phyloP scores from a whole-genome alignment of 2,888 invertebrate species.

The Psococerastis gibbosa region DNA sequence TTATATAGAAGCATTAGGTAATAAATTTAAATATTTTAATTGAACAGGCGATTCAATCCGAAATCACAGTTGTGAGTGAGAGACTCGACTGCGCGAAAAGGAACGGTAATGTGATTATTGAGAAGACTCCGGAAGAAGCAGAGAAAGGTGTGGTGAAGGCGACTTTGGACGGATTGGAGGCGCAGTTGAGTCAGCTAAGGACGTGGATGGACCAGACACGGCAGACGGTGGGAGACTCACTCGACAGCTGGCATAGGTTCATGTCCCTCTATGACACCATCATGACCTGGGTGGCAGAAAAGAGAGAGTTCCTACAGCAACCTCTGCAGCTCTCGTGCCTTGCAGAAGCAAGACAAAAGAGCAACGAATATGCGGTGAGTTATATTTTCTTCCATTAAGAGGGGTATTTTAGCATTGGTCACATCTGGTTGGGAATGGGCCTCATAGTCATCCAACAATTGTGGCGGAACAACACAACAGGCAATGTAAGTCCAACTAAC shows the following conservation, averaged over 20 bases:
- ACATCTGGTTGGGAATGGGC: too few species aligned
- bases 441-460: too few species aligned
- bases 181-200: slow-evolving; percentile 59
- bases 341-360: slow-evolving; percentile 63
- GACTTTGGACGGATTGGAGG: slow-evolving; percentile 54
- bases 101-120: slow-evolving; percentile 59
- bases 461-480: too few species aligned
- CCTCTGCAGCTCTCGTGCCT: slow-evolving; percentile 59
- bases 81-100: slow-evolving; percentile 57
- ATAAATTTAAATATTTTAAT: too few species aligned
- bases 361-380: slow-evolving; percentile 69
- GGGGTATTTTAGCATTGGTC: too few species aligned
- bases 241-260: slow-evolving; percentile 79
- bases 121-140: slow-evolving; percentile 56
- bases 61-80: slow-evolving; percentile 50
- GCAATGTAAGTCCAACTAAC: too few species aligned
- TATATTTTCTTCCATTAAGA: too few species aligned
- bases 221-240: slow-evolving; percentile 49
- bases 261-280: slow-evolving; percentile 63
- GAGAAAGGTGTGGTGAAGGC: slow-evolving; percentile 57
- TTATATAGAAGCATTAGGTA: too few species aligned
- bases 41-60: slow-evolving; percentile 50
- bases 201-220: slow-evolving; percentile 54
- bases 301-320: slow-evolving; percentile 57
- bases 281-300: slow-evolving; percentile 66